Evolutionary conservation across 2,113 vertebrate genomes (phyloP), one percentile per base, ranked within the genome.

Genomic region (Scatophagus argus): DNA sequence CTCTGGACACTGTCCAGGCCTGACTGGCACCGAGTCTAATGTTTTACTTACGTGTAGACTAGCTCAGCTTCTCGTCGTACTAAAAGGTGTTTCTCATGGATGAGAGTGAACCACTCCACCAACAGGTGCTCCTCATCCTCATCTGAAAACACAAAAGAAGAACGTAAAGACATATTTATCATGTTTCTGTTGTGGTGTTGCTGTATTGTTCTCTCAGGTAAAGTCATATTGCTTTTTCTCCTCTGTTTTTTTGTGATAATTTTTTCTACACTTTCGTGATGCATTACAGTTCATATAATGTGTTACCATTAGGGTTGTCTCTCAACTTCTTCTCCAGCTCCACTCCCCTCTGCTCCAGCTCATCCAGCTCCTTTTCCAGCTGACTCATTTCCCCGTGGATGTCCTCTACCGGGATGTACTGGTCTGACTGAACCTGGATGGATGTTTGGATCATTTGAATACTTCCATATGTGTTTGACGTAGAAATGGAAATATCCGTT

Each of bases 21-120:
- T 13, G 16, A 8, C 6, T 8, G 10, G 10, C 31, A n/a, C 4
- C 12, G 3, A 12, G 47, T 17, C 16, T 9, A 2, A 25, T 4
- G 3, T 46, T 21, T 23, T 44, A 94, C 98, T 95, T 88, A 99
- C 98, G 97, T 96, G 68, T 99, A 99, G 73, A 99, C 97, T 72
- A 99, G 96, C 91, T 99, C 98, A 0, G 97, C 98, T 82, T 99
- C 98, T 0, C 97, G 92, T 27, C 98, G 95, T 47, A 99, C 96
- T 65, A 99, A 92, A 80, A 97, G 93, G 78, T 99, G 98, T 88
- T 99, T 99, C 90, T 99, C 96, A 0, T 99, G 98, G 89, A 99
- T 99, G 59, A 99, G 95, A 67, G 95, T 98, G 93, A 99, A 99
- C 98, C 98, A 99, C 88, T 99, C 98, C 55, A 99, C 97, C 92